Percentiles rank a stretch among this genome's conserved stretches.
These are phyloP conservation scores for Echiichthys vipera DNA, from an alignment of 2,797 vertebrate genomes.

Conservation along the genomic window DNA sequence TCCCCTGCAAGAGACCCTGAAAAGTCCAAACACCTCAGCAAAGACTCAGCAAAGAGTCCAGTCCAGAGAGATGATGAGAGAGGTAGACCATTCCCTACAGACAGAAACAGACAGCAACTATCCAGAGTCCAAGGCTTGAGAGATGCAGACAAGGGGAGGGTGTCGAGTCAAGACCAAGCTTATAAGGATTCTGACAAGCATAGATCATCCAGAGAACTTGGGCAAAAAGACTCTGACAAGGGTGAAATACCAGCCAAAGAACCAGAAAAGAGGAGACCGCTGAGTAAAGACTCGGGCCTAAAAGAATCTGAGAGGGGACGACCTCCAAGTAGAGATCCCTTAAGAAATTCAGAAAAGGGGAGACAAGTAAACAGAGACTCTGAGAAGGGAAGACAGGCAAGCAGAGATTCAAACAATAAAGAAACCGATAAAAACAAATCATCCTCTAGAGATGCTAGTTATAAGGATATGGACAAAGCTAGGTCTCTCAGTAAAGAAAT, in stretches of 20 bases:
- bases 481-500: slow-evolving; percentile 64
- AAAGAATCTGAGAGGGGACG: slow-evolving; percentile 73
- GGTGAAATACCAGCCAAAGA: slow-evolving; percentile 71
- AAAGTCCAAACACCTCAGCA: slow-evolving; percentile 74
- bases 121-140: slow-evolving; percentile 67
- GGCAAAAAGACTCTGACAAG: slow-evolving; percentile 71
- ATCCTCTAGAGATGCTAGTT: slow-evolving; percentile 63
- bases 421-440: slow-evolving; percentile 76
- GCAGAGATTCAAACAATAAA: slow-evolving; percentile 67
- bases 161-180: slow-evolving; percentile 66
- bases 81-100: slow-evolving; percentile 51
- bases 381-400: slow-evolving; percentile 70
- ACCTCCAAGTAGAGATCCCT: slow-evolving; percentile 60
- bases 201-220: slow-evolving; percentile 66
- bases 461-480: slow-evolving; percentile 71
- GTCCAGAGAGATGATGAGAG: slow-evolving; percentile 70
- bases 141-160: slow-evolving; percentile 72
- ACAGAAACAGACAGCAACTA: slow-evolving; percentile 64
- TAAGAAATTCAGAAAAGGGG: slow-evolving; percentile 74
- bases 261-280: slow-evolving; percentile 65
- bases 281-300: slow-evolving; percentile 67
- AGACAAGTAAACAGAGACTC: slow-evolving; percentile 69
- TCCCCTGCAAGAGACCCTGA: slow-evolving; percentile 80
- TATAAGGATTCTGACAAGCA: slow-evolving; percentile 72
- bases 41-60: slow-evolving; percentile 66